A percentile compares a stretch with the other conserved stretches of the same genome.
phyloP scores from a whole-genome alignment of 92 coral and sea anemone genomes.

The Scolanthus callimorphus region DNA sequence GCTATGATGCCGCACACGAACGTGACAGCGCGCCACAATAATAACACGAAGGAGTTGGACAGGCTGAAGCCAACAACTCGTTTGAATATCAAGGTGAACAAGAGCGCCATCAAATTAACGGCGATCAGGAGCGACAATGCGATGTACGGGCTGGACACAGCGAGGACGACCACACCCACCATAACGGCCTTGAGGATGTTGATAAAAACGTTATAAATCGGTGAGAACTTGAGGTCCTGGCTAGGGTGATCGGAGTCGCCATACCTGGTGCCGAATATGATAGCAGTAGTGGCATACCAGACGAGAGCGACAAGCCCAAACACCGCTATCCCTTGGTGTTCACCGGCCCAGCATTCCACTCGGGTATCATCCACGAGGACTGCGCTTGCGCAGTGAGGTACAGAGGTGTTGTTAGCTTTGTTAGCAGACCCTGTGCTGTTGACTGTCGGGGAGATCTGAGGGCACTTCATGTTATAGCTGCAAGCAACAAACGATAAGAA shows the following conservation, averaged over 20 bases:
- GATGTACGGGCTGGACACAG: conserved; percentile 40
- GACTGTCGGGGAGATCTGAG: background rate
- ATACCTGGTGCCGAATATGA: conserved; percentile 87
- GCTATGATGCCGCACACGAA: conserved; percentile 66
- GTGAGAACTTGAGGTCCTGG: conserved; percentile 90
- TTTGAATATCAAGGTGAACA: conserved; percentile 70
- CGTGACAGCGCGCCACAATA: conserved; percentile 76
- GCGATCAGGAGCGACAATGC: conserved; percentile 48
- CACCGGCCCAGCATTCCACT: conserved; percentile 81
- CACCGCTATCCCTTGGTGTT: conserved; percentile 74
- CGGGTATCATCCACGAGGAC: conserved; percentile 65
- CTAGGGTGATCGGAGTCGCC: conserved; percentile 92
- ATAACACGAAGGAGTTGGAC: conserved; percentile 79
- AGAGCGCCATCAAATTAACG: conserved; percentile 56
- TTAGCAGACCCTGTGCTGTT: conserved; percentile 5
- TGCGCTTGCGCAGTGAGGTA: conserved; percentile 26
- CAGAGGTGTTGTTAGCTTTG: background rate
- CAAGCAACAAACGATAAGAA: conserved; percentile 85
- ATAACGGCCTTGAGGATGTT: conserved; percentile 82
- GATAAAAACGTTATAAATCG: conserved; percentile 75
- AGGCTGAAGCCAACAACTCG: conserved; percentile 42
- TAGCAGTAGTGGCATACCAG: conserved; percentile 92
- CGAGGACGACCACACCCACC: conserved; percentile 88
- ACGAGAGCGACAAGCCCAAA: conserved; percentile 87
- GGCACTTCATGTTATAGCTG: conserved; percentile 38